phyloP scores from a whole-genome alignment of 2,888 invertebrate species.

The Monoplex corrugatus region DNA sequence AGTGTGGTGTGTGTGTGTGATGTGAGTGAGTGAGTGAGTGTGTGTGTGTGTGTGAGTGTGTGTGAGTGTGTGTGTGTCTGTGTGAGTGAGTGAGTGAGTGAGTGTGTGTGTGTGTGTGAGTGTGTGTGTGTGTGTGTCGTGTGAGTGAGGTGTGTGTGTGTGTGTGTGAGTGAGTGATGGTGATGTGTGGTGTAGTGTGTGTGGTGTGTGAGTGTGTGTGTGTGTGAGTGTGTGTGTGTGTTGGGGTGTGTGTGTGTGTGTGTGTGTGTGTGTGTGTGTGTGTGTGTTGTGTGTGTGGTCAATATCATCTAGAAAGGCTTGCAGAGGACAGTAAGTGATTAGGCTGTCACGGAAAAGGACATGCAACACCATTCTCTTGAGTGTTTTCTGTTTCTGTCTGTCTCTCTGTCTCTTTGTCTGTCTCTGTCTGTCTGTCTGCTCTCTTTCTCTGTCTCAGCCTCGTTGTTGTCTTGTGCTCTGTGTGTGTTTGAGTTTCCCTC shows the following conservation, averaged over 20 bases:
- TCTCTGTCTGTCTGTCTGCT: no score
- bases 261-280: background rate
- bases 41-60: background rate
- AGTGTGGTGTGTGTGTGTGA: no score
- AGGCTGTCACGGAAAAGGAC: no score
- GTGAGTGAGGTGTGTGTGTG: background rate
- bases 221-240: background rate
- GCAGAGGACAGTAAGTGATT: background rate
- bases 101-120: background rate
- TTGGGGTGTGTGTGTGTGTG: background rate
- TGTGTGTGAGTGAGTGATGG: background rate
- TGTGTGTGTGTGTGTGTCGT: background rate
- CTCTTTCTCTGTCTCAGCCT: no score
- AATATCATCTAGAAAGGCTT: background rate
- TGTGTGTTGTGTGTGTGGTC: no score
- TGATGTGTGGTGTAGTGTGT: no score
- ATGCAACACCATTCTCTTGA: no score
- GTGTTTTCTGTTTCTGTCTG: no score
- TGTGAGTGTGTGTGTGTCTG: background rate
- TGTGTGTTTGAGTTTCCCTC: no score
- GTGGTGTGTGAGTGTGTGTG: background rate
- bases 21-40: background rate
- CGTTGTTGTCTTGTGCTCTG: no score
- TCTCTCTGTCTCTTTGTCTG: no score
- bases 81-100: background rate